Conservation (phyloP, 2,797 vertebrate genomes). For the Parauchenoglanis punctatus region DNA sequence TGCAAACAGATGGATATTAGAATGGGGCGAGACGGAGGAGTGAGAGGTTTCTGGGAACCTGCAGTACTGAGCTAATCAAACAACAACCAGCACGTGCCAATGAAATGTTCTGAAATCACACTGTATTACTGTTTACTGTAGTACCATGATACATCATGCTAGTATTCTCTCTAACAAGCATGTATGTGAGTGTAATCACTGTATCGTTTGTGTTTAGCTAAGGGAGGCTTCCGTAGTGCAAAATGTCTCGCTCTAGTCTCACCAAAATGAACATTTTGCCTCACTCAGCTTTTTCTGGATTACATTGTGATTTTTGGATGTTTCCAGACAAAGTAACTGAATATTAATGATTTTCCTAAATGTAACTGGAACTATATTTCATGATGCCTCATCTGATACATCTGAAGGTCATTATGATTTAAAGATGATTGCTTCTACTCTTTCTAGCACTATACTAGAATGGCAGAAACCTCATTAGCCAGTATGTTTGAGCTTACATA, state of each 20-base stretch:
- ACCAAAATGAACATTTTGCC: not conserved
- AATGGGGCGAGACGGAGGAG: conserved; percentile 27
- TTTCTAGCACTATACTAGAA: not conserved
- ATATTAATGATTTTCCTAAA: not conserved
- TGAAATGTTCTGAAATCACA: not conserved
- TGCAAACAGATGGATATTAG: conserved; percentile 48
- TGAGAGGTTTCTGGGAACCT: conserved; percentile 10
- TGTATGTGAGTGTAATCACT: not conserved
- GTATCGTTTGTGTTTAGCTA: not conserved
- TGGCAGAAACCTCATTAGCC: not conserved
- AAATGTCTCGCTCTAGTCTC: not conserved
- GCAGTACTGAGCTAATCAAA: not conserved
- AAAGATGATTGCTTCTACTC: not conserved
- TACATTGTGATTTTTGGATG: not conserved
- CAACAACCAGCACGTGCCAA: not conserved
- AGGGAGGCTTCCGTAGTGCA: not conserved
- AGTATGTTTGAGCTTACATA: not conserved
- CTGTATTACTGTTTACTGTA: not conserved
- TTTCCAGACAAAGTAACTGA: not conserved
- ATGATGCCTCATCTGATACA: too few relatives aligned
- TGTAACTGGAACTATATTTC: not conserved
- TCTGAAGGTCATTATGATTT: not conserved
- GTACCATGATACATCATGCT: not conserved
- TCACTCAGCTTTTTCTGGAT: not conserved
- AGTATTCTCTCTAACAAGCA: not conserved